Base-by-base conservation (phyloP, 64 coral and sea anemone genomes). In the Montipora sp. region DNA sequence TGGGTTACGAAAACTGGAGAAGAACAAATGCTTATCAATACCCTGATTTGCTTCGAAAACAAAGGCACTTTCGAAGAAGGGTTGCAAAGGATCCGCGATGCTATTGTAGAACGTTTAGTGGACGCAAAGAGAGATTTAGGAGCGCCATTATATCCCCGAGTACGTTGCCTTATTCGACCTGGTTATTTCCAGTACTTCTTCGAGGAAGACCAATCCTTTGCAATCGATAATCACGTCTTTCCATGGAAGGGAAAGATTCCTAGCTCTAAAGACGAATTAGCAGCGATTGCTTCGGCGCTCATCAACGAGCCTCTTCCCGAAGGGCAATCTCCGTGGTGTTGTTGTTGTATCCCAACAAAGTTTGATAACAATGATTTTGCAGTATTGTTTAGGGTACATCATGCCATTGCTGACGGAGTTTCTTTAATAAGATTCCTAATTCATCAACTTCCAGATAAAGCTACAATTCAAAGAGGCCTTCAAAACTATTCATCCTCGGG, bases 151-250 rank as follows among this genome's bases (percentile, higher is more conserved):
- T 96, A 91, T n/a, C 97, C 94, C 22, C 78, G 97, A 75, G 50
- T 73, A 6, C 88, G 82, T 0, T 80, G 87, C 47, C 85, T 67
- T 19, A 89, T 98, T 14, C 75, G 75, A 8, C 91, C 92, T 6
- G 97, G 94, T 10, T 88, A 79, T n/a, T 98, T 98, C 36, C 97
- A 98, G 78, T 98, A 96, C 47, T 98, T 98, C 47, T 94, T 98
- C 10, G 77, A 95, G 24, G 92, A 98, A 45, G 91, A 95, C 50
- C 81, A 72, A 21, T 87, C 88, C 67, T 98, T 98, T 60, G 47
- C 79, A 44, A 94, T 98, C 73, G 84, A 91, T 36, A 91, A 98
- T 8, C 97, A 98, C 24, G 94, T 98, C 9, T 98, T 91, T 77
- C 57, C 76, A 49, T 98, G 80, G 59, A 78, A 94, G 1, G 94